Conservation (phyloP, 2,888 invertebrate species). For the Sesia bembeciformis region DNA sequence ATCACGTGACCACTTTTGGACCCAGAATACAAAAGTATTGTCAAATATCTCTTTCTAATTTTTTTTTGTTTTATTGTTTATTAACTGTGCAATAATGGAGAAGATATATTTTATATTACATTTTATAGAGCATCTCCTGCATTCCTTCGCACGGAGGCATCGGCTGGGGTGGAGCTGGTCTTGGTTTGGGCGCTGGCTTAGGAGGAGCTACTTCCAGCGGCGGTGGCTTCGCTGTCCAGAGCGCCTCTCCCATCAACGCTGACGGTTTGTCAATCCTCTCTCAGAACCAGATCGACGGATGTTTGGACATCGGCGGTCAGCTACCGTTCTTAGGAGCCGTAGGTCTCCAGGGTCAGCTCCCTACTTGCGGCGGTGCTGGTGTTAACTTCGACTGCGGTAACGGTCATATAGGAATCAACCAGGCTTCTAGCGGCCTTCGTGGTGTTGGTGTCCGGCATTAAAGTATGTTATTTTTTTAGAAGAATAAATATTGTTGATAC, state of each 20-base stretch:
- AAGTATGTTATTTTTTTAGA: no score
- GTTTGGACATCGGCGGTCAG: constrained; percentile 25
- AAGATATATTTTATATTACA: background rate
- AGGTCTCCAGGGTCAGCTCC: constrained; percentile 23
- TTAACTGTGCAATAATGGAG: background rate
- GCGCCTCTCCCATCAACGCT: constrained; percentile 25
- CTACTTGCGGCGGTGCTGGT: constrained; percentile 23
- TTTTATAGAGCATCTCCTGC: background rate
- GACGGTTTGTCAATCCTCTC: constrained; percentile 26
- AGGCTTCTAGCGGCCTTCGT: background rate
- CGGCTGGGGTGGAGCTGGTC: background rate
- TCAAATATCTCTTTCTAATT: no score
- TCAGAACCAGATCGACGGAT: constrained; percentile 28
- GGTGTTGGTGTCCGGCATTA: background rate
- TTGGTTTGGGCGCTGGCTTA: background rate
- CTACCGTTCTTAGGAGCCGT: constrained; percentile 35
- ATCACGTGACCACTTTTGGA: no score
- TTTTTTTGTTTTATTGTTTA: no score
- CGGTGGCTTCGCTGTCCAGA: constrained; percentile 6
- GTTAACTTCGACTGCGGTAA: constrained; percentile 22
- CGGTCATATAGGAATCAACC: constrained; percentile 9
- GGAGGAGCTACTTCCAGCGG: background rate
- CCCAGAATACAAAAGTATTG: no score
- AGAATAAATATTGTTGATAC: no score
- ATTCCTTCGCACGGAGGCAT: background rate